These are phyloP conservation scores for Acridotheres tristis DNA, from an alignment of 2,797 vertebrate species.

Conservation along the genomic window DNA sequence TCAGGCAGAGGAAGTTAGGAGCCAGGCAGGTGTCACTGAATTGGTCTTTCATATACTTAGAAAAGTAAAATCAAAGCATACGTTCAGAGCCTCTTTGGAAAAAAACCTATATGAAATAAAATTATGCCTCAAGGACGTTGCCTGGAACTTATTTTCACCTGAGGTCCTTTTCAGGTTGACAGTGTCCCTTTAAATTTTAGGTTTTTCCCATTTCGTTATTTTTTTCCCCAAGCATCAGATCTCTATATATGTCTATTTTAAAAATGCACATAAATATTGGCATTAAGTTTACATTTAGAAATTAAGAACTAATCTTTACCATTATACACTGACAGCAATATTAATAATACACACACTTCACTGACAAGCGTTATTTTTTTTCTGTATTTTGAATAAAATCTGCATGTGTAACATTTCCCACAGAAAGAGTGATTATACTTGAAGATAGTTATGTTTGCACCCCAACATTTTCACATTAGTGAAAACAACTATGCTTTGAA, in stretches of 20 bases:
- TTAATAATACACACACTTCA: constrained; percentile 71
- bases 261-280: constrained; percentile 42
- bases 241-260: constrained; percentile 9
- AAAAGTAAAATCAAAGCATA: neutral
- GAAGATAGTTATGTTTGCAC: constrained; percentile 42
- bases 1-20: constrained; percentile 10
- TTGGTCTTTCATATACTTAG: neutral
- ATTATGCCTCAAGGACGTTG: constrained; percentile 22
- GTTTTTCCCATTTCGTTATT: neutral
- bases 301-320: constrained; percentile 66
- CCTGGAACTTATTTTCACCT: constrained; percentile 21
- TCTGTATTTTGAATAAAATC: constrained; percentile 57
- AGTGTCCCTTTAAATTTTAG: constrained; percentile 6
- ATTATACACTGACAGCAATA: constrained; percentile 68
- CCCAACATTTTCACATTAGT: constrained; percentile 63
- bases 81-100: neutral
- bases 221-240: neutral
- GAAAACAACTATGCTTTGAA: constrained; percentile 65
- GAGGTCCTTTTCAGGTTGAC: constrained; percentile 35
- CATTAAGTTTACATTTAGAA: constrained; percentile 49
- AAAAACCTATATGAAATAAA: neutral
- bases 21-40: constrained; percentile 36
- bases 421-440: constrained; percentile 63
- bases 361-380: constrained; percentile 49
- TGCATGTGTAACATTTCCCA: constrained; percentile 54